Evolutionary conservation across 2,797 vertebrate genomes (phyloP), one percentile per base, ranked within the genome.

Genomic region (Gallinago solitaria): DNA sequence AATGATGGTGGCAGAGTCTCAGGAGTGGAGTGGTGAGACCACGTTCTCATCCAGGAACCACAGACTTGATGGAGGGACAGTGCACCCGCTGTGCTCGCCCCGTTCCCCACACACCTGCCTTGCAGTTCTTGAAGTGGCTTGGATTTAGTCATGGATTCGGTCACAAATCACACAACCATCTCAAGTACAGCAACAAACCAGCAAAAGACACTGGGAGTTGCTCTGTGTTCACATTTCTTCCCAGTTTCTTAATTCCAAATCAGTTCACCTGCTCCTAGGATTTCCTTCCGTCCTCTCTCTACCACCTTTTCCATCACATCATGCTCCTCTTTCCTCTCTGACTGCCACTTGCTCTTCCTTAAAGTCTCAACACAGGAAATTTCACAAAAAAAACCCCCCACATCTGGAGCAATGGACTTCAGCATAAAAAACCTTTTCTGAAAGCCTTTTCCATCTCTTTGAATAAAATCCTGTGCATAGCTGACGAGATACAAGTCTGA

Each of bases 31-130:
- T 47, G 11, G 15, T 41, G 61, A 59, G 8, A 33, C 56, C 65
- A 43, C 14, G 45, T 60, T 84, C 77, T 74, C 63, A 45, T n/a
- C 25, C 41, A 47, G 53, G 41, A 76, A 45, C 24, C 35, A 77
- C 48, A 85, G 65, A 56, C 24, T 27, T 32, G 47, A 24, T 18
- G 54, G 15, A 74, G 30, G 53, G n/a, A 75, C 33, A 67, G 47
- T 7, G 6, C 2, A 1, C 11, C 28, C 0, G 4, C 25, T 56
- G 23, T n/a, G 28, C 23, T 63, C 19, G 16, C 23, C 17, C 10
- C 18, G 35, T 30, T 51, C 47, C 35, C 21, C 20, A 25, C 16
- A 13, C 21, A 53, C 30, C 30, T 48, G 24, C 60, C 24, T 74
- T 59, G 59, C 47, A 63, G 37, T 35, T 80, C 63, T 45, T 76